Evolutionary conservation across 2,888 invertebrate species (phyloP).

Genomic region (Poecilus cupreus): DNA sequence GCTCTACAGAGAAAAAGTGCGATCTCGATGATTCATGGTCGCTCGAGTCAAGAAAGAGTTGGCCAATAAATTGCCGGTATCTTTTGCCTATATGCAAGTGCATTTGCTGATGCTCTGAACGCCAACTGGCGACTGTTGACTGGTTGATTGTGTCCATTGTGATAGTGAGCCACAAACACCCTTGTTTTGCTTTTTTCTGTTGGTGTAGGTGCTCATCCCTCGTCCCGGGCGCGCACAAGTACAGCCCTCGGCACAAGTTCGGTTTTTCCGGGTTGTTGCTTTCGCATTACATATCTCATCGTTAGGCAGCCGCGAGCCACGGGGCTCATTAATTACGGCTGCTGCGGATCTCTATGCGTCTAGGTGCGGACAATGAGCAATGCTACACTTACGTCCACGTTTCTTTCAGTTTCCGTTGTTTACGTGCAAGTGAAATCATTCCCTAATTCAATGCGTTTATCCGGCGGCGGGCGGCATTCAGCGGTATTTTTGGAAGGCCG

Average conservation of each 20-base stretch:
- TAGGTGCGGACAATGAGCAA: too few species aligned
- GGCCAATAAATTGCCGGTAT: too few species aligned
- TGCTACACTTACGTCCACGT: background rate
- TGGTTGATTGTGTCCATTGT: too few species aligned
- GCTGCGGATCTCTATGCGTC: background rate
- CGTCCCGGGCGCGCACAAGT: background rate
- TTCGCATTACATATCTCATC: too few species aligned
- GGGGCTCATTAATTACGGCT: background rate
- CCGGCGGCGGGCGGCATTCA: background rate
- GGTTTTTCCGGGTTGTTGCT: background rate
- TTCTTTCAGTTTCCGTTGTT: background rate
- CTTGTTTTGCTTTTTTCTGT: background rate
- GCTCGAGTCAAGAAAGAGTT: too few species aligned
- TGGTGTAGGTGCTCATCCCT: background rate
- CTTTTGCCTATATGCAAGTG: too few species aligned
- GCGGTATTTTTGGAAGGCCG: constrained; percentile 26
- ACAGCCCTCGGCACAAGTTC: background rate
- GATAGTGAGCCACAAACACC: background rate
- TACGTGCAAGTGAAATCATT: background rate
- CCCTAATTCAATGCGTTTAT: background rate
- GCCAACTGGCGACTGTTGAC: too few species aligned
- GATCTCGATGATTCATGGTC: too few species aligned
- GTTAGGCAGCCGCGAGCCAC: too few species aligned
- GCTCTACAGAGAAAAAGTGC: too few species aligned
- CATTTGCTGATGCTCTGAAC: too few species aligned